Evolutionary conservation across 2,888 invertebrate species (phyloP).

Genomic region (Ormyrus labotus): DNA sequence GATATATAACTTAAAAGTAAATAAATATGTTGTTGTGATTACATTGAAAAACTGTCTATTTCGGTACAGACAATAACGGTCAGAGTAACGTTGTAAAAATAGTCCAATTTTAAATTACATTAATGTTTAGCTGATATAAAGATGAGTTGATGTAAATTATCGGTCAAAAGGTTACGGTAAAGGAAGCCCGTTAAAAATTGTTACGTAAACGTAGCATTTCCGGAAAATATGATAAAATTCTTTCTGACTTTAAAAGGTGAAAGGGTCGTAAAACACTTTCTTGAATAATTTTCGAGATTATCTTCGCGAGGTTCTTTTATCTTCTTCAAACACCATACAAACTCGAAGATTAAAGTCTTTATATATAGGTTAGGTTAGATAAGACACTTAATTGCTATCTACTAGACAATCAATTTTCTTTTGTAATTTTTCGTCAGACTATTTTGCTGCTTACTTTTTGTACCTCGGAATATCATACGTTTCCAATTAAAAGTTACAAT

Average conservation of each 20-base stretch:
- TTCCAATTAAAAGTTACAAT: too few relatives aligned
- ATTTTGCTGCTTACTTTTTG: too few relatives aligned
- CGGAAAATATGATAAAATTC: not conserved
- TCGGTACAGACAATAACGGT: too few relatives aligned
- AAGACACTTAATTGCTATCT: conserved; percentile 1
- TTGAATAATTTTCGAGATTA: conserved; percentile 23
- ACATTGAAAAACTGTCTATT: too few relatives aligned
- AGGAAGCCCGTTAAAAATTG: not conserved
- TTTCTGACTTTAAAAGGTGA: not conserved
- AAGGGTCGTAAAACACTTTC: not conserved
- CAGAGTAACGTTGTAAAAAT: too few relatives aligned
- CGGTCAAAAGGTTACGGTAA: not conserved
- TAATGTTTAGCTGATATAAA: too few relatives aligned
- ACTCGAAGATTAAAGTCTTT: conserved; percentile 22
- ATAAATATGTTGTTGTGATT: too few relatives aligned
- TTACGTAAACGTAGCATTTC: not conserved
- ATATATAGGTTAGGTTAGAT: conserved; percentile 13
- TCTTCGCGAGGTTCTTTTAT: conserved; percentile 1
- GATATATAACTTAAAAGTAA: too few relatives aligned
- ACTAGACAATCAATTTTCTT: conserved; percentile 4
- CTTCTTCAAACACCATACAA: conserved; percentile 26
- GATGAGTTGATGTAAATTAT: not conserved
- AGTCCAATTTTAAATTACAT: too few relatives aligned
- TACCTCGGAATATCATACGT: too few relatives aligned
- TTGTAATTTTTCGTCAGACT: too few relatives aligned